phyloP scores from a whole-genome alignment of 2,113 vertebrate genomes.

The Origma solitaria region DNA sequence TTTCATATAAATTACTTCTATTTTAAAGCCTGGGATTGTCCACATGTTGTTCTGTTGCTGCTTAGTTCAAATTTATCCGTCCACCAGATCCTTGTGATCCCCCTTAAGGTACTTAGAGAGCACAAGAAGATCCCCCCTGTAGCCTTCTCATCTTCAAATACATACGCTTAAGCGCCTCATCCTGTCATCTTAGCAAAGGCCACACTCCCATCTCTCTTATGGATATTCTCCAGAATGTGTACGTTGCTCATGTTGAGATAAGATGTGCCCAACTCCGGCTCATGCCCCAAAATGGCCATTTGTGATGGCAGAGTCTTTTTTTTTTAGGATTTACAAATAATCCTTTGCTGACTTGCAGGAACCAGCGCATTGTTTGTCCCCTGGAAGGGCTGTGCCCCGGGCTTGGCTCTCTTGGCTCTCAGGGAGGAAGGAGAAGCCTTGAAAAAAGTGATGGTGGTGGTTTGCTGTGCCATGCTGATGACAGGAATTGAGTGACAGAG shows the following conservation, averaged over 20 bases:
- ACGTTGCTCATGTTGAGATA: not conserved
- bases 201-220: not conserved
- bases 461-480: fast-evolving
- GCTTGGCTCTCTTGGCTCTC: not conserved
- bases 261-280: not conserved
- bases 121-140: slow-evolving; percentile 56
- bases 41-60: slow-evolving; percentile 8
- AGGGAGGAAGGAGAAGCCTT: not conserved
- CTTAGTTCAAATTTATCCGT: slow-evolving; percentile 48
- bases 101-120: slow-evolving; percentile 55
- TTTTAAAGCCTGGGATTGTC: slow-evolving; percentile 12
- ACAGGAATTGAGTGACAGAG: not conserved
- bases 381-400: not conserved
- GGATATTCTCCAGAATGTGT: not conserved
- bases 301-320: not conserved
- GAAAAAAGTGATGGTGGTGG: not conserved
- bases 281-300: slow-evolving; percentile 14
- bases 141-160: slow-evolving; percentile 57
- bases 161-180: slow-evolving; percentile 6
- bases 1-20: not conserved
- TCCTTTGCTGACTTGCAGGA: not conserved
- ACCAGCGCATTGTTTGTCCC: not conserved
- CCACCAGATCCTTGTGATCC: slow-evolving; percentile 58
- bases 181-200: slow-evolving; percentile 37
- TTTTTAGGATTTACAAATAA: fast-evolving